These are phyloP conservation scores for Phalacrocorax aristotelis DNA, from an alignment of 2,113 vertebrate genomes.

Conservation along the genomic window DNA sequence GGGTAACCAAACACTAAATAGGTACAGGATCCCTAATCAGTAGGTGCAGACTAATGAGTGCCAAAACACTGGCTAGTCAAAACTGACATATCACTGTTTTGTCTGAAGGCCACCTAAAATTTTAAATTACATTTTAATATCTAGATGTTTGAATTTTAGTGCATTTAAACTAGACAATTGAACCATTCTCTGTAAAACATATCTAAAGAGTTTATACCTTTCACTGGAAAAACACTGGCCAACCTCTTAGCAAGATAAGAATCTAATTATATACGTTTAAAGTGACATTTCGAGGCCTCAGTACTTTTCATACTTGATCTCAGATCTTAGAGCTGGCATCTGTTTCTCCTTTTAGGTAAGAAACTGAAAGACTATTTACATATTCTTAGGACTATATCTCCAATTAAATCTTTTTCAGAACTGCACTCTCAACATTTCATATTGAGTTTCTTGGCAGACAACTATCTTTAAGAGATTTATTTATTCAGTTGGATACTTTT, in stretches of 20 bases:
- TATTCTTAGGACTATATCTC: conserved; percentile 77
- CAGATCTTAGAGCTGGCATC: conserved; percentile 69
- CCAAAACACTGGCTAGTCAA: neutral
- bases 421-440: conserved; percentile 68
- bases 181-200: neutral
- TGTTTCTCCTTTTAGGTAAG: conserved; percentile 80
- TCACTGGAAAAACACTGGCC: neutral
- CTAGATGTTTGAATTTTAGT: conserved; percentile 3
- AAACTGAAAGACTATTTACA: conserved; percentile 78
- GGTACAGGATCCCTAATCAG: neutral
- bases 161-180: neutral
- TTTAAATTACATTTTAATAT: neutral
- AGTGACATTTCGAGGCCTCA: conserved; percentile 67
- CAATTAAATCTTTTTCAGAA: conserved; percentile 78
- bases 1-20: neutral
- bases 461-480: conserved; percentile 76
- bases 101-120: neutral
- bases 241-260: conserved; percentile 64
- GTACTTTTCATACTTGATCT: conserved; percentile 75
- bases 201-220: conserved; percentile 12
- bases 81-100: neutral
- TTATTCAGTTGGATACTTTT: conserved; percentile 73
- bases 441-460: conserved; percentile 78
- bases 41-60: neutral
- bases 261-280: conserved; percentile 73